Evolutionary conservation across 2,888 invertebrate species (phyloP).

Genomic region (Sympetrum striolatum): DNA sequence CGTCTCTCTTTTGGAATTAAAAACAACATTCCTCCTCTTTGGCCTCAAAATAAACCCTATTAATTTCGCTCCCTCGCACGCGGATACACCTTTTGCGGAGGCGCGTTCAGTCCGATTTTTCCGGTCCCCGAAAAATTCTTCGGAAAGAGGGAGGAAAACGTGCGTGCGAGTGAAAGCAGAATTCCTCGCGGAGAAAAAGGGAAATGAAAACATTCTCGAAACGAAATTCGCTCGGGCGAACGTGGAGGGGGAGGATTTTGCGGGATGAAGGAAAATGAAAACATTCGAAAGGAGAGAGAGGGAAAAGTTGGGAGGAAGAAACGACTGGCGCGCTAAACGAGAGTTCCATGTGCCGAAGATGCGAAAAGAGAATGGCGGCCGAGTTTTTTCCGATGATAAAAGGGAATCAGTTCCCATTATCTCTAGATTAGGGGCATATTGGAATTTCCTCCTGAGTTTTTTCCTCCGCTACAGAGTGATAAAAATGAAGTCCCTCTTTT

Average conservation of each 20-base stretch:
- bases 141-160: not conserved
- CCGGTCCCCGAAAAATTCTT: not conserved
- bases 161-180: not conserved
- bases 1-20: not conserved
- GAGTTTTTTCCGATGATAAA: not conserved
- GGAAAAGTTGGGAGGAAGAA: not conserved
- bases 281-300: not conserved
- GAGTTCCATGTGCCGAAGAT: not conserved
- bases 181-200: not conserved
- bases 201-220: not conserved
- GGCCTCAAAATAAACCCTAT: not conserved
- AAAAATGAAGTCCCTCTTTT: no score
- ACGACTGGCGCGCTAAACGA: not conserved
- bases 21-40: not conserved
- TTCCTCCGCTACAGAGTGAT: not conserved
- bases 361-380: not conserved
- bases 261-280: not conserved
- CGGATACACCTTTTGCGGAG: not conserved
- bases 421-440: not conserved
- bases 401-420: not conserved
- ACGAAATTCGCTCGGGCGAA: not conserved
- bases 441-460: not conserved
- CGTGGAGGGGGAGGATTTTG: not conserved
- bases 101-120: not conserved
- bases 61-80: not conserved